Conservation (phyloP, 2,113 vertebrate species). For the Eulemur macaco region DNA sequence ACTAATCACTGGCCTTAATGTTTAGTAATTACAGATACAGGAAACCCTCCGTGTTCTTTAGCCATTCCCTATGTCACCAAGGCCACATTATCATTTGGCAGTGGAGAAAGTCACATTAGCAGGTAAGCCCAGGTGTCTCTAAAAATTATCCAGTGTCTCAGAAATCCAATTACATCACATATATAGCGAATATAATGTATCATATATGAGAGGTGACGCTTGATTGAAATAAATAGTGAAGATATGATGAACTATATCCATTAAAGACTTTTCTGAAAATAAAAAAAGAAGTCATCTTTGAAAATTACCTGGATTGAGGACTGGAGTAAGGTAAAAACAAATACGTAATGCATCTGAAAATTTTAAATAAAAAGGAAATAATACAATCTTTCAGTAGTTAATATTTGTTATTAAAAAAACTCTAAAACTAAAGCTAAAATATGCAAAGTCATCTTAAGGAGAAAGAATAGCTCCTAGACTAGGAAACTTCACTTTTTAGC, state of each 20-base stretch:
- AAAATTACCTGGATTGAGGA: background rate
- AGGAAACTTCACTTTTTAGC: background rate
- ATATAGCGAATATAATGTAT: background rate
- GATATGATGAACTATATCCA: background rate
- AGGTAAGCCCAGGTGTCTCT: accelerated
- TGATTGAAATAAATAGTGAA: background rate
- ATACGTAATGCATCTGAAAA: background rate
- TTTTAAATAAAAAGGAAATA: background rate
- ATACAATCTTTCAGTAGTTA: background rate
- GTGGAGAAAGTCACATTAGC: background rate
- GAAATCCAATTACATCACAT: background rate
- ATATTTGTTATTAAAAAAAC: background rate
- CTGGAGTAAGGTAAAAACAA: background rate
- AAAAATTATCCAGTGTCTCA: background rate
- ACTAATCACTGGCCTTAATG: background rate
- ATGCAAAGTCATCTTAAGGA: background rate
- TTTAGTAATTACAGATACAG: background rate
- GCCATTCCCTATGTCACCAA: background rate
- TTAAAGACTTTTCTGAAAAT: background rate
- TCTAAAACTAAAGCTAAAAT: background rate
- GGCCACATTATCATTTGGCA: too few relatives aligned
- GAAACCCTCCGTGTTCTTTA: background rate
- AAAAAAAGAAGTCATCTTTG: background rate
- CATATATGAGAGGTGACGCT: background rate
- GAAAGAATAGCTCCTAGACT: background rate